Evolutionary conservation across 1,140 invertebrate genomes (phyloP).

Genomic region (Hestina assimilis): DNA sequence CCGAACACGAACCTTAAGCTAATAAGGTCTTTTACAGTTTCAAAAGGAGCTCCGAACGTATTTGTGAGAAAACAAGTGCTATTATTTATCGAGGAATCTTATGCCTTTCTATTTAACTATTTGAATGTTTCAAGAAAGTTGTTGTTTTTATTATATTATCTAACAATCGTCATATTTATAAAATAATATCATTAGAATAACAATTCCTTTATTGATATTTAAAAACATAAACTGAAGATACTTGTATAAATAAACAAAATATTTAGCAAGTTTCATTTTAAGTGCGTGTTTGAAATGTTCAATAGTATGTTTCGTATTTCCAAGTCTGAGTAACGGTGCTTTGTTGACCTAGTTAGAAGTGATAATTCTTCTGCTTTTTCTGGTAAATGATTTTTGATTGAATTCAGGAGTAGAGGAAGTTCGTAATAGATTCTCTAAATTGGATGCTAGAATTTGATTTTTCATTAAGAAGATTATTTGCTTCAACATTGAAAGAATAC

Average conservation of each 20-base stretch:
- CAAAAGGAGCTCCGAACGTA: slow-evolving; percentile 9
- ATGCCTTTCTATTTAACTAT: not conserved
- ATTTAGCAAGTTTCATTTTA: slow-evolving; percentile 16
- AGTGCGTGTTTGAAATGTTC: slow-evolving; percentile 16
- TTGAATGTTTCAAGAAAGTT: too few relatives aligned
- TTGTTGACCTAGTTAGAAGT: slow-evolving; percentile 53
- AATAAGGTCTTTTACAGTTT: slow-evolving; percentile 54
- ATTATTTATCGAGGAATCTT: not conserved
- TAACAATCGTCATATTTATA: too few relatives aligned
- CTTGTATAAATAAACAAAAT: slow-evolving; percentile 3
- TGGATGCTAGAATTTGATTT: slow-evolving; percentile 28
- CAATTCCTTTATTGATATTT: not conserved
- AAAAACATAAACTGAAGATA: not conserved
- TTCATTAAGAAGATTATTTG: not conserved
- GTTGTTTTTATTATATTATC: too few relatives aligned
- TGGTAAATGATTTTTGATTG: slow-evolving; percentile 47
- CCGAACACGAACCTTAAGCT: slow-evolving; percentile 43
- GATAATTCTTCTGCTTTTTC: slow-evolving; percentile 62
- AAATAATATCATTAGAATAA: too few relatives aligned
- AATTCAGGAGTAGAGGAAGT: slow-evolving; percentile 42
- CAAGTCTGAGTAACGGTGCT: slow-evolving; percentile 52
- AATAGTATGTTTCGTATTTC: slow-evolving; percentile 37
- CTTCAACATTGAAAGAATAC: too few relatives aligned
- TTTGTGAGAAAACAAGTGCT: slow-evolving; percentile 2
- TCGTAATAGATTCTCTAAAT: slow-evolving; percentile 56